phyloP scores from a whole-genome alignment of 2,888 invertebrate species.

The Drosophila koepferae region DNA sequence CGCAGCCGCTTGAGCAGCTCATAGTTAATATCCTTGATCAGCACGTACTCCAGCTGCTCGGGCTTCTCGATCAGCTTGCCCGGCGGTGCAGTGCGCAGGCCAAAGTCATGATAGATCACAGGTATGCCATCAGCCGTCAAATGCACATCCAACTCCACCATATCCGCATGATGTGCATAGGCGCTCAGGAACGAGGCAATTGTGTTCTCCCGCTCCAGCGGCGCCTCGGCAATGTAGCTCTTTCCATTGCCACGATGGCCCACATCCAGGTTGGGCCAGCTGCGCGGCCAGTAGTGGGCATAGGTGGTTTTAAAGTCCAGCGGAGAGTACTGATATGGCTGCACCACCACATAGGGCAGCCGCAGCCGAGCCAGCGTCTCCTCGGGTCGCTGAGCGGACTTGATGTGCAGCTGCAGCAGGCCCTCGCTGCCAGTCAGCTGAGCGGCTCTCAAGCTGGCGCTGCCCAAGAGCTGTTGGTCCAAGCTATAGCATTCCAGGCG shows the following conservation, averaged over 20 bases:
- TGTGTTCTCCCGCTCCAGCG: conserved; percentile 94
- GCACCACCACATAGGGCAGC: conserved; percentile 87
- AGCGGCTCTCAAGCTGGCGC: conserved; percentile 92
- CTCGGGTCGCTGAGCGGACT: conserved; percentile 87
- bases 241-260: conserved; percentile 98
- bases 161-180: conserved; percentile 96
- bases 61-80: conserved; percentile 88
- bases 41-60: conserved; percentile 94
- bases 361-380: conserved; percentile 92
- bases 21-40: conserved; percentile 96
- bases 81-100: conserved; percentile 91
- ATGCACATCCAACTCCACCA: conserved; percentile 99
- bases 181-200: conserved; percentile 97
- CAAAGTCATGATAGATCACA: conserved; percentile 98
- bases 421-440: conserved; percentile 92
- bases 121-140: conserved; percentile 97
- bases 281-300: conserved; percentile 93
- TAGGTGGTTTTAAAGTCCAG: conserved; percentile 93
- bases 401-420: conserved; percentile 90
- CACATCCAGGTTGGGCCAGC: conserved; percentile 94
- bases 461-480: conserved; percentile 89
- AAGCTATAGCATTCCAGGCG: conserved; percentile 72
- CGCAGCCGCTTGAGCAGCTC: conserved; percentile 95
- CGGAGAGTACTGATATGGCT: conserved; percentile 83
- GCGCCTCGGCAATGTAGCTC: conserved; percentile 90